A percentile compares a stretch with the other conserved stretches of the same genome.
phyloP scores from a whole-genome alignment of 1,140 invertebrate genomes.

The Drosophila watanabei region DNA sequence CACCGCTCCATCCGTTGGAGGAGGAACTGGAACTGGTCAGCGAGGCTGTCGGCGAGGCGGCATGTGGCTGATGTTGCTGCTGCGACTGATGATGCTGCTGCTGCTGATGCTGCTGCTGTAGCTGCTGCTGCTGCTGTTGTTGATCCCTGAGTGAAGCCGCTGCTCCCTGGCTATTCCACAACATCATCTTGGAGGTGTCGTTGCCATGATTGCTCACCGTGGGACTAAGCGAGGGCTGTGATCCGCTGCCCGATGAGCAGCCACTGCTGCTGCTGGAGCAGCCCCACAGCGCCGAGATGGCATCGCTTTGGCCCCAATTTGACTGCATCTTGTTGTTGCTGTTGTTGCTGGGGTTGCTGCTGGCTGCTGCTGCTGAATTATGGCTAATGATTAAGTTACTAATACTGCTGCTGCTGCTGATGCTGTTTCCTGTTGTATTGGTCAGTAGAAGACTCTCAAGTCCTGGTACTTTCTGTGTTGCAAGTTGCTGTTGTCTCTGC shows the following conservation, averaged over 20 bases:
- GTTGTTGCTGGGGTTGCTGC: constrained; percentile 70
- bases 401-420: constrained; percentile 80
- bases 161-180: constrained; percentile 40
- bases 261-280: constrained; percentile 77
- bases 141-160: constrained; percentile 62
- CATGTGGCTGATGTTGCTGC: constrained; percentile 50
- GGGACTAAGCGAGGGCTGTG: constrained; percentile 81
- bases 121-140: constrained; percentile 44
- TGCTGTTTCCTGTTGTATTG: constrained; percentile 47
- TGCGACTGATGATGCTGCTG: constrained; percentile 26
- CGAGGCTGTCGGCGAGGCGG: constrained; percentile 72
- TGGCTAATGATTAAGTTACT: constrained; percentile 85
- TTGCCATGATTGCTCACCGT: constrained; percentile 80
- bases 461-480: constrained; percentile 25
- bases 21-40: constrained; percentile 61
- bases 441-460: constrained; percentile 50
- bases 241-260: constrained; percentile 78
- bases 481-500: constrained; percentile 34
- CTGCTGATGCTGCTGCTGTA: neutral
- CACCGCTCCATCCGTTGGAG: constrained; percentile 44
- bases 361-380: constrained; percentile 69
- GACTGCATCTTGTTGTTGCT: constrained; percentile 51
- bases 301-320: constrained; percentile 65
- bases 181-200: constrained; percentile 68
- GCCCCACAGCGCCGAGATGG: constrained; percentile 80